These are phyloP conservation scores for Melieria omissa DNA, from an alignment of 2,888 invertebrate genomes.

Conservation along the genomic window DNA sequence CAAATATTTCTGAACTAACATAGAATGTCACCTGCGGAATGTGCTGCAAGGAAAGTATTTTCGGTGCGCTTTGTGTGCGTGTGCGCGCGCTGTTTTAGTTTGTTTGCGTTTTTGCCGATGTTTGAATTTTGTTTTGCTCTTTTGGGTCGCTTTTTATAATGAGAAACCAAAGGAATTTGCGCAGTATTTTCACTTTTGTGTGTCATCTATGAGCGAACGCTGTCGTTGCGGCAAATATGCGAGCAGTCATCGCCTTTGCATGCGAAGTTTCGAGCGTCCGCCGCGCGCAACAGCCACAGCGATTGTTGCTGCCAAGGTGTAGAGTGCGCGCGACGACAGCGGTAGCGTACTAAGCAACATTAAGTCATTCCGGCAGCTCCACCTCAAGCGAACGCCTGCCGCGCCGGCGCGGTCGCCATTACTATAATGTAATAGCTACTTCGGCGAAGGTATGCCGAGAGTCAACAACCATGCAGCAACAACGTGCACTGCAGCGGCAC, in stretches of 20 bases:
- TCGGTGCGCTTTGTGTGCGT: not conserved
- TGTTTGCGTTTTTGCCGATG: not conserved
- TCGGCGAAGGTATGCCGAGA: slow-evolving; percentile 20
- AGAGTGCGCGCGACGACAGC: no score
- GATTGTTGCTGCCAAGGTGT: no score
- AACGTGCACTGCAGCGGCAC: not conserved
- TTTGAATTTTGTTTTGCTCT: slow-evolving; percentile 6
- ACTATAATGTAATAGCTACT: slow-evolving; percentile 19
- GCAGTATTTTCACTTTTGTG: slow-evolving; percentile 13
- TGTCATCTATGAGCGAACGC: not conserved
- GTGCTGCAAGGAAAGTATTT: slow-evolving; percentile 20
- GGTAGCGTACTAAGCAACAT: no score
- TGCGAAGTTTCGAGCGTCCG: no score
- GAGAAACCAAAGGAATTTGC: not conserved
- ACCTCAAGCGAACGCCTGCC: not conserved
- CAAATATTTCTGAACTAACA: slow-evolving; percentile 26
- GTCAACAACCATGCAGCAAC: slow-evolving; percentile 11
- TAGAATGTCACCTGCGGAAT: slow-evolving; percentile 30
- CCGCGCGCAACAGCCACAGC: no score
- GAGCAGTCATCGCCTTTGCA: no score
- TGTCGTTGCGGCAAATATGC: slow-evolving; percentile 4
- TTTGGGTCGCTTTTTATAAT: no score
- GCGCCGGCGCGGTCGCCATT: not conserved
- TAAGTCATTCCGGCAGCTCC: not conserved
- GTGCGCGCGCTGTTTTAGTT: no score